These are phyloP conservation scores for Notamacropus eugenii DNA, from an alignment of 2,797 vertebrate species.

Conservation along the genomic window DNA sequence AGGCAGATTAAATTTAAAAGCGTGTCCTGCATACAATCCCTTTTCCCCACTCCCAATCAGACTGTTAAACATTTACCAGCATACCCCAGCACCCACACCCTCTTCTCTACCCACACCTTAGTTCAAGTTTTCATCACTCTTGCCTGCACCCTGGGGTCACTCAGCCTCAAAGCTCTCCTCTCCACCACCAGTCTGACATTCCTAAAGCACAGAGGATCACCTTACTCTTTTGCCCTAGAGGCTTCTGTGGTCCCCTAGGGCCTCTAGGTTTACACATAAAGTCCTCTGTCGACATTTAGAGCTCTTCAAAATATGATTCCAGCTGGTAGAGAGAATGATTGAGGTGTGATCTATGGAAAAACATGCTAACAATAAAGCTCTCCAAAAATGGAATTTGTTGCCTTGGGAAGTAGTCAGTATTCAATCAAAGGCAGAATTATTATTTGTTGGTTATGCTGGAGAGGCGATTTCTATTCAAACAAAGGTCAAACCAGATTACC, in stretches of 20 bases:
- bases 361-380: background rate
- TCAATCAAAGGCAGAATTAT: background rate
- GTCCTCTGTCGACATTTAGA: background rate
- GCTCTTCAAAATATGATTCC: background rate
- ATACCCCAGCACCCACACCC: background rate
- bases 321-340: background rate
- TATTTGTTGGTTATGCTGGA: background rate
- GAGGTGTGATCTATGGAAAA: background rate
- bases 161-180: background rate
- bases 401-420: background rate
- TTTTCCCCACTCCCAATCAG: too few species aligned
- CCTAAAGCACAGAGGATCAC: background rate
- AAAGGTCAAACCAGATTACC: background rate
- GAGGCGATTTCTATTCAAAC: background rate
- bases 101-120: background rate
- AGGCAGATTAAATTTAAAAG: background rate
- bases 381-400: background rate
- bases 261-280: background rate
- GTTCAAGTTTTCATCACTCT: background rate
- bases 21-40: background rate
- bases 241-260: background rate
- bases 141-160: background rate
- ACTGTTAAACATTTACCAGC: background rate
- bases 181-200: background rate
- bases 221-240: background rate